These are phyloP conservation scores for Pimephales promelas DNA, from an alignment of 2,113 vertebrate genomes.

Conservation along the genomic window DNA sequence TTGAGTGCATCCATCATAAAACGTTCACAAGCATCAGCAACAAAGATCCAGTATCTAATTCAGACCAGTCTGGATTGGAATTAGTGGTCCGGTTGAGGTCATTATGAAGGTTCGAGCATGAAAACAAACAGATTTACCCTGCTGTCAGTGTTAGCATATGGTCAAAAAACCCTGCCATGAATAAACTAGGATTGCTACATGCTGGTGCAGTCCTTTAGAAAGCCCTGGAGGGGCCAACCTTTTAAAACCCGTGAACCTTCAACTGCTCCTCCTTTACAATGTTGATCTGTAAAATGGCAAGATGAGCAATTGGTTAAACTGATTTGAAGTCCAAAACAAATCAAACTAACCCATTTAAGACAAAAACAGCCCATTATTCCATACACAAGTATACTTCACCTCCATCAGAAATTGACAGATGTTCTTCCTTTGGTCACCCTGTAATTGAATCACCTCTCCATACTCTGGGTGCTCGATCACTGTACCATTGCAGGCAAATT, in stretches of 20 bases:
- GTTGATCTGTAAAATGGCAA: slow-evolving; percentile 52
- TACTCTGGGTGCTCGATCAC: slow-evolving; percentile 95
- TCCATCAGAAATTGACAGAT: slow-evolving; percentile 92
- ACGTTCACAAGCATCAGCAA: slow-evolving; percentile 5
- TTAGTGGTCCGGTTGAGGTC: slow-evolving; percentile 25
- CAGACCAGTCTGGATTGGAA: slow-evolving; percentile 27
- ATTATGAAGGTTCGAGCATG: slow-evolving; percentile 17
- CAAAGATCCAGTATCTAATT: slow-evolving; percentile 25
- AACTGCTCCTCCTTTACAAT: slow-evolving; percentile 89
- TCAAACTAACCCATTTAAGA: too few relatives aligned
- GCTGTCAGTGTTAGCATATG: slow-evolving; percentile 23
- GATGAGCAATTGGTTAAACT: background rate
- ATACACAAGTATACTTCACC: slow-evolving; percentile 63
- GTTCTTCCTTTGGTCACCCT: slow-evolving; percentile 94
- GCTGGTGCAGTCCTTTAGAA: slow-evolving; percentile 29
- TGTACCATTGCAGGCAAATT: slow-evolving; percentile 95
- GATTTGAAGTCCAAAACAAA: background rate
- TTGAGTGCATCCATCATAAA: slow-evolving; percentile 20
- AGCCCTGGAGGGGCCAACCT: slow-evolving; percentile 30
- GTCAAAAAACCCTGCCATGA: slow-evolving; percentile 20
- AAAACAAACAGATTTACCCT: slow-evolving; percentile 30
- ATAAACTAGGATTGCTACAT: slow-evolving; percentile 24
- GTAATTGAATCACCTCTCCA: slow-evolving; percentile 97
- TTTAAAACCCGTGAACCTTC: slow-evolving; percentile 88
- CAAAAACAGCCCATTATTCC: background rate